Conservation (phyloP, 2,797 vertebrate genomes). For the Etheostoma perlongum region DNA sequence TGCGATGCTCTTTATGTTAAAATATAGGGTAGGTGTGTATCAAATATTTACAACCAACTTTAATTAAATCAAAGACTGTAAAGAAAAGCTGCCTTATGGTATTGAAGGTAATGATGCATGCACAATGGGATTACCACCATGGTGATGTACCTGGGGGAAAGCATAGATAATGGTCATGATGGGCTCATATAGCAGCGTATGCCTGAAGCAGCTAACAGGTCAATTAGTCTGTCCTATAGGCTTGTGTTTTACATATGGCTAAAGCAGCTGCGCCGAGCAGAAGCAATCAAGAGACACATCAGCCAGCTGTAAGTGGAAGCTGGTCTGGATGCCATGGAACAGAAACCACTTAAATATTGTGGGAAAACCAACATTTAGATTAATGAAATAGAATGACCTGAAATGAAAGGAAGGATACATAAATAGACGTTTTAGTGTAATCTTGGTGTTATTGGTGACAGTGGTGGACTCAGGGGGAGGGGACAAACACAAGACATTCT, state of each 20-base stretch:
- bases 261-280: constrained; percentile 52
- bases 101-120: constrained; percentile 86
- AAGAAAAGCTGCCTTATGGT: constrained; percentile 81
- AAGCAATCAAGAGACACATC: constrained; percentile 45
- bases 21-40: constrained; percentile 71
- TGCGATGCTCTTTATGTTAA: constrained; percentile 66
- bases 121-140: constrained; percentile 81
- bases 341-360: constrained; percentile 7
- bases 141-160: constrained; percentile 76
- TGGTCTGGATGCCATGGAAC: constrained; percentile 15
- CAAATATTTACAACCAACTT: constrained; percentile 83
- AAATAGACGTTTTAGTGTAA: constrained; percentile 4
- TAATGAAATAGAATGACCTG: neutral
- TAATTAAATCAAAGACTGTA: constrained; percentile 81
- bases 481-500: constrained; percentile 37
- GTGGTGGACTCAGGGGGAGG: constrained; percentile 26
- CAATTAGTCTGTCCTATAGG: constrained; percentile 76
- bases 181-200: constrained; percentile 67
- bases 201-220: constrained; percentile 79
- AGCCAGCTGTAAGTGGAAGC: constrained; percentile 12
- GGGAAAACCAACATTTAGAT: neutral
- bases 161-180: constrained; percentile 74
- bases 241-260: constrained; percentile 68
- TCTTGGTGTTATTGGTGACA: constrained; percentile 30
- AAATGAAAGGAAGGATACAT: constrained; percentile 10